These are phyloP conservation scores for Calvadosia cruxmelitensis DNA, from an alignment of 30 jellyfish, hydroid and myxozoan species.

Conservation along the genomic window DNA sequence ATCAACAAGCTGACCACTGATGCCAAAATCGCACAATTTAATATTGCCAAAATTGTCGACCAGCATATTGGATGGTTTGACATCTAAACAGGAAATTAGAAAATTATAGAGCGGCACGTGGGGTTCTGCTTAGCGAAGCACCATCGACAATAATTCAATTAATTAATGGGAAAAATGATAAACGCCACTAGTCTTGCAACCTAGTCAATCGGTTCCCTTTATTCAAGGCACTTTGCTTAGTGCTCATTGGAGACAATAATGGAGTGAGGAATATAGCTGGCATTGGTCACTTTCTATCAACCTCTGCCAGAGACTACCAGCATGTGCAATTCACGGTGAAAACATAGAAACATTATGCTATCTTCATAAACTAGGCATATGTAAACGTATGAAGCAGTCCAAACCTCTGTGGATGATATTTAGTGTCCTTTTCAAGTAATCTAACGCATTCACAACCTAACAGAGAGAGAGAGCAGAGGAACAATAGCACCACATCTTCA, in stretches of 20 bases:
- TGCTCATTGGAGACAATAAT: no score
- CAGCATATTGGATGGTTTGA: constrained; percentile 29
- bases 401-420: constrained; percentile 76
- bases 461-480: neutral
- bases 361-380: neutral
- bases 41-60: constrained; percentile 16
- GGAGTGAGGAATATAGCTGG: no score
- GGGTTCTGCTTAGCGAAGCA: no score
- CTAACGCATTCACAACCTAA: constrained; percentile 84
- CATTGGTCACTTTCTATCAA: no score
- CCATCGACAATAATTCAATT: no score
- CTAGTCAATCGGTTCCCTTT: no score
- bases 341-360: neutral
- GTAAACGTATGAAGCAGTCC: neutral
- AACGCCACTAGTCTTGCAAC: no score
- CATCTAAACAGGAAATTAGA: constrained; percentile 7
- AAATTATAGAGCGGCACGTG: no score
- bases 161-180: no score
- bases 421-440: constrained; percentile 55
- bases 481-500: no score
- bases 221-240: no score
- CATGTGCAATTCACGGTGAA: neutral
- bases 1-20: constrained; percentile 35
- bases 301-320: neutral
- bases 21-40: constrained; percentile 33